Conservation (phyloP, 1,140 invertebrate genomes). For the Leptoteleia sp. region DNA sequence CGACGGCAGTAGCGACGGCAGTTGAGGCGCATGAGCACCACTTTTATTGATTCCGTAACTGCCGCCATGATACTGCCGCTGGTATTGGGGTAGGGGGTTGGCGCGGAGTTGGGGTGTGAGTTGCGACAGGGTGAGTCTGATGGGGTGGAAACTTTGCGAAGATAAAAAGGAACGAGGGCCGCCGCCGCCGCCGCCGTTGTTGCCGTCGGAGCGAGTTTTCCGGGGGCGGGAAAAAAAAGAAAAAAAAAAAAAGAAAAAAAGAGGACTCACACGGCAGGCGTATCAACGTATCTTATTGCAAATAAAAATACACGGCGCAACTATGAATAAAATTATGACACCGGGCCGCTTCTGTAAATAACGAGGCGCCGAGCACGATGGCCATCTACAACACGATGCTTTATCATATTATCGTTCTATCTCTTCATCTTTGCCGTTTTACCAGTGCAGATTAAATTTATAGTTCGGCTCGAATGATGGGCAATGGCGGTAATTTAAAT, state of each 20-base stretch:
- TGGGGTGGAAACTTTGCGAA: slow-evolving; percentile 81
- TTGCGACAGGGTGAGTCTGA: slow-evolving; percentile 70
- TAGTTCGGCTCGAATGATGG: too few relatives aligned
- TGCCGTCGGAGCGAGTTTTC: slow-evolving; percentile 65
- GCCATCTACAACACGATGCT: slow-evolving; percentile 43
- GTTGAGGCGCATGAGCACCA: slow-evolving; percentile 82
- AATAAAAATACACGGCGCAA: slow-evolving; percentile 79
- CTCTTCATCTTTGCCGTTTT: slow-evolving; percentile 41
- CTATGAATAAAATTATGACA: slow-evolving; percentile 78
- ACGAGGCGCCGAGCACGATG: slow-evolving; percentile 64
- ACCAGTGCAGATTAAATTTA: slow-evolving; percentile 12
- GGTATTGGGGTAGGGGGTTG: slow-evolving; percentile 65
- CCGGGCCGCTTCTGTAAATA: slow-evolving; percentile 65
- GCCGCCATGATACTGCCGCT: slow-evolving; percentile 80
- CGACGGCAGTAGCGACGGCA: slow-evolving; percentile 77
- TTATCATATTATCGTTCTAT: slow-evolving; percentile 59
- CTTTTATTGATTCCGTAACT: slow-evolving; percentile 82
- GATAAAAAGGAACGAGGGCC: slow-evolving; percentile 82
- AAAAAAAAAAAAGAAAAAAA: too few relatives aligned
- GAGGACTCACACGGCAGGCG: slow-evolving; percentile 73
- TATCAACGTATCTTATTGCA: slow-evolving; percentile 80
- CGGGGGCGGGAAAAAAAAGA: slow-evolving; percentile 63
- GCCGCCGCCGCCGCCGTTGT: slow-evolving; percentile 71
- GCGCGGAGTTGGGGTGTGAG: slow-evolving; percentile 51
- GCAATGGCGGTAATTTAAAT: too few relatives aligned